Conservation (phyloP, 2,113 vertebrate genomes). For the Aegypius monachus region DNA sequence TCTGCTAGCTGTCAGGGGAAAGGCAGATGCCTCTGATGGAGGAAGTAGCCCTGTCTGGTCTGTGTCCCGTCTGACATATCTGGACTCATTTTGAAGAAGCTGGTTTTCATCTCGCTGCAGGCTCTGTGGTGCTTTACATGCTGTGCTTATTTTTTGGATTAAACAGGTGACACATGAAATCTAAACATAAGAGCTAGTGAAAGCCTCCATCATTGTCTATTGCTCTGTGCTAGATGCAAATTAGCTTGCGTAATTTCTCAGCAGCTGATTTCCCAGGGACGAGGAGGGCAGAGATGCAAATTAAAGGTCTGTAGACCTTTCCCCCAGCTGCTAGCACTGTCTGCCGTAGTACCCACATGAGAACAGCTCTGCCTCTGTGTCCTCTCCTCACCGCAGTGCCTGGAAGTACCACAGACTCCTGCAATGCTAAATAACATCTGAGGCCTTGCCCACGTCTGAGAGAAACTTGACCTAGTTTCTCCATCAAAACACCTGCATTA, state of each 20-base stretch:
- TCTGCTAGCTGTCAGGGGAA: background rate
- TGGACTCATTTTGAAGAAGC: background rate
- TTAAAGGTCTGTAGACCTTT: background rate
- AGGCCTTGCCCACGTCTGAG: background rate
- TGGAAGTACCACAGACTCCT: background rate
- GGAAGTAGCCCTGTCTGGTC: background rate
- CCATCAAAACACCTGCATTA: background rate
- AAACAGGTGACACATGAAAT: background rate
- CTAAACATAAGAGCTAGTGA: background rate
- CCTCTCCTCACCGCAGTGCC: background rate
- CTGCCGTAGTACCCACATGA: background rate
- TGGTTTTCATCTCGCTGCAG: background rate
- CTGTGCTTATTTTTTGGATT: background rate
- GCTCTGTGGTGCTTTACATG: background rate
- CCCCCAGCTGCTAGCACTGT: background rate
- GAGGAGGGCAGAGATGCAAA: background rate
- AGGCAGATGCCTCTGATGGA: background rate
- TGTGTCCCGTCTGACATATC: background rate
- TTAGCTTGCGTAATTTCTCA: background rate
- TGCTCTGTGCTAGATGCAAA: background rate
- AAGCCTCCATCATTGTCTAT: background rate
- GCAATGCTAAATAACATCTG: background rate
- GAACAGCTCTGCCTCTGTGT: background rate
- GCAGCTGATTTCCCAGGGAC: background rate
- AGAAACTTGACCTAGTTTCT: slow-evolving; percentile 42